Evolutionary conservation across 2,888 invertebrate genomes (phyloP).

Genomic region (Ectemnius cavifrons): DNA sequence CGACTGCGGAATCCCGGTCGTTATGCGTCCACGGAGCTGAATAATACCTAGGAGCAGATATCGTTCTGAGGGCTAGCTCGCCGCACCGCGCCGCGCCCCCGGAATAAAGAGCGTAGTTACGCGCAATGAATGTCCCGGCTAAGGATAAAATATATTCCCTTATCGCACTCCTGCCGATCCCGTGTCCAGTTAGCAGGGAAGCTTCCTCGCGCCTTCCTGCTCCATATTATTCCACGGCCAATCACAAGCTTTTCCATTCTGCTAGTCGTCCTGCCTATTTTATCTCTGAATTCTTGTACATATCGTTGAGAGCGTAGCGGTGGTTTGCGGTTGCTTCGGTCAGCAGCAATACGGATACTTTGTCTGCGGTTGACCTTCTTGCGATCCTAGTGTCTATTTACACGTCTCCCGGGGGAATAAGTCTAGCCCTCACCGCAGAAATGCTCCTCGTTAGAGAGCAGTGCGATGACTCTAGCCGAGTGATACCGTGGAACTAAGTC

Average conservation of each 20-base stretch:
- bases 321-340: neutral
- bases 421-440: no score
- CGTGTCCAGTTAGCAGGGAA: slow-evolving; percentile 5
- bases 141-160: slow-evolving; percentile 53
- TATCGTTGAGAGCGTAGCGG: no score
- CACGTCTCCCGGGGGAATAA: no score
- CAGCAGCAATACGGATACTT: slow-evolving; percentile 1
- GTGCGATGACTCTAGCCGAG: no score
- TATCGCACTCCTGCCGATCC: slow-evolving; percentile 45
- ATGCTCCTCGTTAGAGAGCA: no score
- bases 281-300: no score
- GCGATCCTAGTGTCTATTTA: no score
- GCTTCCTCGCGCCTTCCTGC: slow-evolving; percentile 19
- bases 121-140: slow-evolving; percentile 56
- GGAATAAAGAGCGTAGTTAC: slow-evolving; percentile 56
- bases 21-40: slow-evolving; percentile 49
- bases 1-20: slow-evolving; percentile 46
- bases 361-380: neutral
- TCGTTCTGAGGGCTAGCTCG: slow-evolving; percentile 31
- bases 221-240: no score
- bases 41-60: slow-evolving; percentile 54
- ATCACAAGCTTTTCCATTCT: no score
- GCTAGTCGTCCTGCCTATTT: no score
- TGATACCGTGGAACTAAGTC: no score
- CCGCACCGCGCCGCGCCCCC: slow-evolving; percentile 27